Evolutionary conservation across 2,113 vertebrate species (phyloP).

Genomic region (Aspiorhynchus laticeps): DNA sequence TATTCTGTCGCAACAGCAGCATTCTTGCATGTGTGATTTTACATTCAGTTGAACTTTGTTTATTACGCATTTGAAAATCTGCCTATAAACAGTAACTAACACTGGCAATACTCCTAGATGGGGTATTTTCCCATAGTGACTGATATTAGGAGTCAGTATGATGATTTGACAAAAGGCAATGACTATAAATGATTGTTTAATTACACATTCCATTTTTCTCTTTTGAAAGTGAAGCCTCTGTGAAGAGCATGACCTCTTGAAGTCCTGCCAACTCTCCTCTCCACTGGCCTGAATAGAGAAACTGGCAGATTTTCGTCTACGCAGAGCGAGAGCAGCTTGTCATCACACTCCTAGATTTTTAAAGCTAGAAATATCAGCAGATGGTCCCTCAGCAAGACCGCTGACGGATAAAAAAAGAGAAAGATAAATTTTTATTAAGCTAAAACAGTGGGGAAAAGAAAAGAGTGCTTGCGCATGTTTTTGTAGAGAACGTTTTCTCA

Average conservation of each 20-base stretch:
- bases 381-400: slow-evolving; percentile 46
- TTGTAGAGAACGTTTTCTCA: not conserved
- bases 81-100: not conserved
- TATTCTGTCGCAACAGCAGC: not conserved
- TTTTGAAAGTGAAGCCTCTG: not conserved
- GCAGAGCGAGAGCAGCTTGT: slow-evolving; percentile 12
- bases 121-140: slow-evolving; percentile 2
- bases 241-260: slow-evolving; percentile 35
- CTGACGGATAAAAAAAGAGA: slow-evolving; percentile 28
- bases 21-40: not conserved
- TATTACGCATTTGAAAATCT: not conserved
- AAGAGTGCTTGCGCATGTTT: not conserved
- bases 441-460: not conserved
- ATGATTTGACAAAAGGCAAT: slow-evolving; percentile 20
- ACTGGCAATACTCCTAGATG: not conserved
- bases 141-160: not conserved
- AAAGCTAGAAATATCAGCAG: slow-evolving; percentile 42
- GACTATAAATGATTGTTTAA: slow-evolving; percentile 44
- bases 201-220: slow-evolving; percentile 27
- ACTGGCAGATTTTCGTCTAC: slow-evolving; percentile 19
- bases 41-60: not conserved
- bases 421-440: not conserved
- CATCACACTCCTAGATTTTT: slow-evolving; percentile 37
- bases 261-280: slow-evolving; percentile 47
- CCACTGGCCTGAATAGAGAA: slow-evolving; percentile 33